Base-by-base conservation (phyloP, 2,888 invertebrate species). In the Microchrysa polita region DNA sequence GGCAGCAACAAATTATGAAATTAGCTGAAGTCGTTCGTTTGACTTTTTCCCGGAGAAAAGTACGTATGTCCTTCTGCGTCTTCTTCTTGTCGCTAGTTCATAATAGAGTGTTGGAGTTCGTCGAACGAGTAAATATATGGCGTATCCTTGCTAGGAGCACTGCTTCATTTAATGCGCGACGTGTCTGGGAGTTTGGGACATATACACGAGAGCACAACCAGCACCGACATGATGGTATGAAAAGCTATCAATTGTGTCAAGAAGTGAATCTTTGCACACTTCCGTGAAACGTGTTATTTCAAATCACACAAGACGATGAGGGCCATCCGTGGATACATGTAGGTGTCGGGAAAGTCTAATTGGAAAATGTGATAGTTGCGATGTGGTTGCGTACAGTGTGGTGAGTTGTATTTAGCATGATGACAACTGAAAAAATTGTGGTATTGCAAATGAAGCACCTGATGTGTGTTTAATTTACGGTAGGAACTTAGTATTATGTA, bases 161-260 rank as follows among this genome's bases (percentile, higher is more conserved):
- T 10, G 44, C 67, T 67, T 53, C 23, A 67, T 67, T 23, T 9
- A 16, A 55, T n/a, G 55, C 55, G 14, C 55, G 14, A 55, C 55
- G 55, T 55, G 55, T 20, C 18, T 55, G 55, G 2, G 10, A 16
- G 42, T 40, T 42, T 40, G 40, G 60, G 27, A n/a, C 48, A n/a
- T 4, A n/a, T n/a, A n/a, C n/a, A n/a, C n/a, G n/a, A 34, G 34
- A 67, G 55, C n/a, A n/a, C n/a, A n/a, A n/a, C n/a, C n/a, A n/a
- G n/a, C 34, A 16, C 18, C 23, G 53, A 10, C 65, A 44, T 53
- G 53, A n/a, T 53, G 40, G 53, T n/a, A n/a, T n/a, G n/a, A n/a
- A 52, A 67, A 55, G 42, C 14, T 12, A 69, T 69, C 69, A 69
- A 69, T 69, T 69, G 69, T 69, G 69, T 57, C 69, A 69, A 69